Evolutionary conservation across 1,140 invertebrate species (phyloP).

Genomic region (Heliconius himera): DNA sequence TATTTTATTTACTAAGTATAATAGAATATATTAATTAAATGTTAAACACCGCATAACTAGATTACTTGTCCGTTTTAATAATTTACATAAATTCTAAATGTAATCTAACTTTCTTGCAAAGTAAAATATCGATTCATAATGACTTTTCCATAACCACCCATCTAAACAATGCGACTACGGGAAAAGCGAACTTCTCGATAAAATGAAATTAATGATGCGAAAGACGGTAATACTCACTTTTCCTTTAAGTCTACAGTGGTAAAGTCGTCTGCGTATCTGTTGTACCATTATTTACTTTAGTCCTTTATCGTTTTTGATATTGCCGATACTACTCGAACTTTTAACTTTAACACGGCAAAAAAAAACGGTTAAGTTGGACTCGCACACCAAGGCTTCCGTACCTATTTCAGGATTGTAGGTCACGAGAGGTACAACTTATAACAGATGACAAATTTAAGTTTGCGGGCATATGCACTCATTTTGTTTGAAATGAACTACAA

Average conservation of each 20-base stretch:
- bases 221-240: conserved; percentile 37
- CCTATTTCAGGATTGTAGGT: too few species aligned
- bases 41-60: neutral
- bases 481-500: too few species aligned
- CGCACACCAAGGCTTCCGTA: too few species aligned
- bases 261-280: neutral
- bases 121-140: conserved; percentile 50
- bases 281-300: neutral
- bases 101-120: conserved; percentile 43
- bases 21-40: neutral
- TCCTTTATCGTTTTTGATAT: neutral
- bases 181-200: conserved; percentile 41
- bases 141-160: conserved; percentile 43
- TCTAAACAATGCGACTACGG: conserved; percentile 43
- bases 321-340: too few species aligned
- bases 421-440: too few species aligned
- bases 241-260: conserved; percentile 22
- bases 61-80: neutral
- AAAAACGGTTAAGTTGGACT: too few species aligned
- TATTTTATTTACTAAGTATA: neutral
- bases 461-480: too few species aligned
- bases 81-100: conserved; percentile 34
- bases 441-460: too few species aligned
- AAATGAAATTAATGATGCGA: conserved; percentile 48
- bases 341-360: too few species aligned